These are phyloP conservation scores for Euphonia xanthogaster DNA, from an alignment of 2,797 vertebrate species.

Conservation along the genomic window DNA sequence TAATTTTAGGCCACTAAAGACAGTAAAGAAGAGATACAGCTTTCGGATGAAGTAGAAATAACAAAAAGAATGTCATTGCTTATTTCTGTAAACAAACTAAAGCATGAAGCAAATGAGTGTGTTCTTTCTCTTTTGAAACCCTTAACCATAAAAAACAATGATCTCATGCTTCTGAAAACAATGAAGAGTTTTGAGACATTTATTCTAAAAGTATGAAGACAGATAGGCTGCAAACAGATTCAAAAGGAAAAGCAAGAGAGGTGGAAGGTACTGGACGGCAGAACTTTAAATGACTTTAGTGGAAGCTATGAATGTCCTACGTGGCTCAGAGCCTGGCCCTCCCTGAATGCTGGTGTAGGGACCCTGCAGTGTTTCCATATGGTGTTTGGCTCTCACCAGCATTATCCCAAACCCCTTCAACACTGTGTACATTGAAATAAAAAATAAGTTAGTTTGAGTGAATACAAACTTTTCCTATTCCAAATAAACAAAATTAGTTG, in stretches of 20 bases:
- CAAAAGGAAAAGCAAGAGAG: neutral
- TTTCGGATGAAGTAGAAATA: neutral
- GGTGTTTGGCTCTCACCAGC: neutral
- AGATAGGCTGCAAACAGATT: neutral
- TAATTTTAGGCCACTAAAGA: neutral
- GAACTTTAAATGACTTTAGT: neutral
- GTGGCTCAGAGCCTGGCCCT: neutral
- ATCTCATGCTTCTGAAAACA: conserved; percentile 31
- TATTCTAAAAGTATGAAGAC: conserved; percentile 4
- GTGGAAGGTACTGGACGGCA: neutral
- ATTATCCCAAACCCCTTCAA: neutral
- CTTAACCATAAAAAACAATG: conserved; percentile 21
- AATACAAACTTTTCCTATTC: neutral
- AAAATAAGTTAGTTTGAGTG: neutral
- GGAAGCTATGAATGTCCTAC: neutral
- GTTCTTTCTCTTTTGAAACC: neutral
- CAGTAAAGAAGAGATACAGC: neutral
- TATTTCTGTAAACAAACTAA: conserved; percentile 18
- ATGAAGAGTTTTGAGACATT: neutral
- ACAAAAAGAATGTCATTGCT: neutral
- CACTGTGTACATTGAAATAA: neutral
- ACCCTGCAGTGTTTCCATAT: neutral
- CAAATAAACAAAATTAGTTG: neutral
- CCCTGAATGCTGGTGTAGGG: neutral
- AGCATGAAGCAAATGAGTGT: neutral